phyloP scores from a whole-genome alignment of 2,888 invertebrate genomes.

The Acrobasis suavella region DNA sequence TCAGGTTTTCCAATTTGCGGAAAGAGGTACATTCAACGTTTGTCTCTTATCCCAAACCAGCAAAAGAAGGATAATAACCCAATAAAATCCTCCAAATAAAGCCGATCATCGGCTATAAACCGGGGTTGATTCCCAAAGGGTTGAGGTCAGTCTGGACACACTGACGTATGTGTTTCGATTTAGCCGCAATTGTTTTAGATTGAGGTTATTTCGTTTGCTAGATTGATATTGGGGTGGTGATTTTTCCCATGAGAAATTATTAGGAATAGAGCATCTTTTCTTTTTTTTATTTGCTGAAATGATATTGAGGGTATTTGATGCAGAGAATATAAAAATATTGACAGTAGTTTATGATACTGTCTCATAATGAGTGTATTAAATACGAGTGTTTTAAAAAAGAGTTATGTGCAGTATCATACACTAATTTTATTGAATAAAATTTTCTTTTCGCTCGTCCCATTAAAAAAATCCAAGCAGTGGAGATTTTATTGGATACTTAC shows the following conservation, averaged over 20 bases:
- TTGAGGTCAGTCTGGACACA: conserved; percentile 9
- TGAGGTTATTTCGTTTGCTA: conserved; percentile 10
- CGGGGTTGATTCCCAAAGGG: conserved; percentile 27
- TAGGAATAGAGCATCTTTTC: not conserved
- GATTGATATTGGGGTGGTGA: conserved; percentile 18
- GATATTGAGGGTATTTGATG: too few species aligned
- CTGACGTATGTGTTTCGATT: conserved; percentile 18
- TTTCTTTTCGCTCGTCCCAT: too few species aligned
- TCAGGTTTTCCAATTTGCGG: too few species aligned
- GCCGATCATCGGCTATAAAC: conserved; percentile 28
- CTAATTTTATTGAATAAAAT: too few species aligned
- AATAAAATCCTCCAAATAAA: conserved; percentile 13
- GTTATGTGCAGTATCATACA: too few species aligned
- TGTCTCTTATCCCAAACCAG: not conserved
- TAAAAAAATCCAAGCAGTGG: too few species aligned
- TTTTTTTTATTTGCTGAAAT: not conserved
- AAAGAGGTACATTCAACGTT: not conserved
- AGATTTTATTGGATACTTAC: too few species aligned
- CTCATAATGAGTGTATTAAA: too few species aligned
- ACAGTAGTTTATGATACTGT: too few species aligned
- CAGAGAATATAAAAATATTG: too few species aligned
- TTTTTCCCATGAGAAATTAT: conserved; percentile 18
- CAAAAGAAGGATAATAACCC: not conserved
- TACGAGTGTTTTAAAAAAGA: too few species aligned
- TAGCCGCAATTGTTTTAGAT: conserved; percentile 20